Evolutionary conservation across 92 coral and sea anemone species (phyloP), one percentile per base, ranked within the genome.

Genomic region (Palythoa caribaeorum): DNA sequence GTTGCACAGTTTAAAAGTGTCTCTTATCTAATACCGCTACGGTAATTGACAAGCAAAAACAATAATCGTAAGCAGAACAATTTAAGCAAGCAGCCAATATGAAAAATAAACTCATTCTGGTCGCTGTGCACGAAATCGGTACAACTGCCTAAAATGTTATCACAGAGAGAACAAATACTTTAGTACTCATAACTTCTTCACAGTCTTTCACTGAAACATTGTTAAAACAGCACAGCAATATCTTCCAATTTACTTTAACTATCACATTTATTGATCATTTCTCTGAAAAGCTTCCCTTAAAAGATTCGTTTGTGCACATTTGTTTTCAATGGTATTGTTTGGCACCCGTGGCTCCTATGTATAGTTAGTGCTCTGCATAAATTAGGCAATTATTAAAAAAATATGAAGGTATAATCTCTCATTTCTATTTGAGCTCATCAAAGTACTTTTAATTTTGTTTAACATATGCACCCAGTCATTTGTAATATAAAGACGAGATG

Each of bases 361-460:
- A 21, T 9, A 12, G 11, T 19, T 15, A 62, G 40, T 81, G 75
- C 44, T 20, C n/a, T 47, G 10, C 59, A 6, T 51, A 65, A 68
- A 44, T 55, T 50, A 81, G 50, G 13, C 40, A 65, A 81, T 81
- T 69, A 53, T 66, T 47, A 15, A 78, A 54, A 55, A 57, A 71
- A 6, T 51, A 60, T 14, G 50, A 16, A 63, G 21, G 1, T 63
- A n/a, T 63, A 68, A 40, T 69, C 76, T 53, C 6, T 12, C 59
- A 81, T 81, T 81, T 44, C 35, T 66, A 47, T 63, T 65, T 47
- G 73, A 65, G 38, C 59, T 20, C 47, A 36, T 50, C 86, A 16
- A 9, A 57, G 60, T 37, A 69, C 10, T 81, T 51, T 35, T 21
- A 55, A 14, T 47, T 60, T 81, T 81, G 73, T 48, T 44, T 37